phyloP scores from a whole-genome alignment of 2,797 vertebrate genomes.

The Anas georgica region DNA sequence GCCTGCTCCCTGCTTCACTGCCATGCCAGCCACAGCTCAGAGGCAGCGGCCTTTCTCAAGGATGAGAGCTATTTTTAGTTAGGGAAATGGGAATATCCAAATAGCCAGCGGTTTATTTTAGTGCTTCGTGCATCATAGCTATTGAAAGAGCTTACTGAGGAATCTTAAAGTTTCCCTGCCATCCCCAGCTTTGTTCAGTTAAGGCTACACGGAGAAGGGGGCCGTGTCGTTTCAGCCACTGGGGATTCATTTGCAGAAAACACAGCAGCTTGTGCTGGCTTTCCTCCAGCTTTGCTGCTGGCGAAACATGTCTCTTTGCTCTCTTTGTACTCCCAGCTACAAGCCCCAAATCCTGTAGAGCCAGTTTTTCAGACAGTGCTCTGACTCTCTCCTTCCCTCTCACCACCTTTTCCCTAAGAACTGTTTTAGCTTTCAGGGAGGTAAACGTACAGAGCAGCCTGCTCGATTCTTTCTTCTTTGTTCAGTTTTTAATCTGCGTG shows the following conservation, averaged over 20 bases:
- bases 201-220: not conserved
- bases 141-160: not conserved
- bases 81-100: constrained; percentile 33
- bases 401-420: not conserved
- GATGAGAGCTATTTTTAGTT: constrained; percentile 31
- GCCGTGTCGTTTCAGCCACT: constrained; percentile 22
- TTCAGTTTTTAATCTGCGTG: not conserved
- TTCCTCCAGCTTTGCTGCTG: constrained; percentile 49
- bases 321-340: constrained; percentile 52
- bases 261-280: constrained; percentile 35
- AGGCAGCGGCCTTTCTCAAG: constrained; percentile 50
- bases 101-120: constrained; percentile 43
- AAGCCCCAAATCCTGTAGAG: constrained; percentile 54
- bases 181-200: not conserved
- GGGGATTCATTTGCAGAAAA: constrained; percentile 25
- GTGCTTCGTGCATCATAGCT: not conserved
- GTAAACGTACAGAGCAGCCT: not conserved
- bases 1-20: not conserved
- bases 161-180: not conserved
- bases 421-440: not conserved
- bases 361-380: constrained; percentile 61
- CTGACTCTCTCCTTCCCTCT: not conserved
- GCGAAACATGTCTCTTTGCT: constrained; percentile 12
- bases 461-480: not conserved
- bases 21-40: not conserved